Evolutionary conservation across 2,888 invertebrate species (phyloP), one percentile per base, ranked within the genome.

Genomic region (Caenorhabditis imperialis): DNA sequence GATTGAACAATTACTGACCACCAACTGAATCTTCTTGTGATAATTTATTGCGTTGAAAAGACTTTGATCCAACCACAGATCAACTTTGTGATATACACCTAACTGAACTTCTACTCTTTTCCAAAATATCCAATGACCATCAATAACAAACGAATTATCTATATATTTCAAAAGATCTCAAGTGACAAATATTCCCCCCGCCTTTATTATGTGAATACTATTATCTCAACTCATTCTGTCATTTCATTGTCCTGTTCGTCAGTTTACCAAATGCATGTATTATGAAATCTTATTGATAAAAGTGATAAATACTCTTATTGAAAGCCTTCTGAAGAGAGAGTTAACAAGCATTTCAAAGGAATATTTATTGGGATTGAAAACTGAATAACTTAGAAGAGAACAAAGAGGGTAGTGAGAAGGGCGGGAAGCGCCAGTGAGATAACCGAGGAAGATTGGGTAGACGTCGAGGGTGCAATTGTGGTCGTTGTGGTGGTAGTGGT

Each of bases 381-480:
- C 20, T 48, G 22, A 23, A 55, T 40, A 42, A 33, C 5, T 63
- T 63, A 50, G 3, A 53, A 23, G 12, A 69, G n/a, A 14, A 33
- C 25, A 33, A 53, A 30, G 30, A 60, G 23, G 25, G 54, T n/a
- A 8, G 69, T 69, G 5, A 69, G 33, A 8, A 69, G 6, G 18
- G 47, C 23, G 16, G 69, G 69, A 18, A 60, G 16, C 33, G 33
- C 45, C n/a, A 53, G 18, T 10, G 69, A 60, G 53, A 60, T 23
- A 27, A 48, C 16, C 6, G 69, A 60, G 33, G 69, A 58, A 12
- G 53, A 67, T n/a, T 67, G 48, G 10, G 62, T 62, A 0, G 62
- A 16, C 3, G 62, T 62, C 8, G n/a, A 45, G 2, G 62, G 62
- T 27, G 23, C 30, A 10, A 40, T 58, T 10, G 58, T 55, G 18